Base-by-base conservation (phyloP, 2,113 vertebrate species). In the Percopsis transmontana region DNA sequence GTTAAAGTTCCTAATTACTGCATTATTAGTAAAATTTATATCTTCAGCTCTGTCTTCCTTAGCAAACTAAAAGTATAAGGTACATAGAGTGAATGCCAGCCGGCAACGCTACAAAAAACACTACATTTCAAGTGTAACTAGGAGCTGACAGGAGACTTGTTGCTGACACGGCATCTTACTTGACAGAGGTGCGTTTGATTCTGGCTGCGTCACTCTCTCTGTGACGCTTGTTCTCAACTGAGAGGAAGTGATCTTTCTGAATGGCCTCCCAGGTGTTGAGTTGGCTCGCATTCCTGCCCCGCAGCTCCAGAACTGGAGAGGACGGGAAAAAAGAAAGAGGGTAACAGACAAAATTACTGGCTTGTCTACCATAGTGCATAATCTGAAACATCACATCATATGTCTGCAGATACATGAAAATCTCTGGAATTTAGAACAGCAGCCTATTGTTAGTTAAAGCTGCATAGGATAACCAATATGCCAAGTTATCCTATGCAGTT, bases 251-350 rank as follows among this genome's bases (percentile, higher is more conserved):
- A 86, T 95, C 94, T 73, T 95, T 95, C 72, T 94, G 94, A 50
- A 92, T 91, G 0, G 91, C 88, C 60, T 96, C 95, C 95, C 95
- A 96, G 0, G 92, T 94, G 66, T 93, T 84, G 61, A 96, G 85
- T 39, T 9, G 70, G 56, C 86, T 86, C 52, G 93, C 91, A 0
- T 82, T 77, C 18, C 76, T 80, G 24, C 70, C 75, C 0, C 58
- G 50, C 20, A 96, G 71, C 5, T 68, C 54, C 68, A 93, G 55
- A 71, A 85, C 95, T 96, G 72, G 18, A 19, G 5, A 10, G 13
- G 27, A 20, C 9, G 39, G 18, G 14, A 45, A 45, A 16, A 16
- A 63, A 3, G 2, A 16, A 48, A 39, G 9, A 21, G 45, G 40
- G 18, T 21, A 44, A 51, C 33, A n/a, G 19, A 57, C 27, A 41